Conservation (phyloP, 1,140 invertebrate species). For the Lepidurus packardi region DNA sequence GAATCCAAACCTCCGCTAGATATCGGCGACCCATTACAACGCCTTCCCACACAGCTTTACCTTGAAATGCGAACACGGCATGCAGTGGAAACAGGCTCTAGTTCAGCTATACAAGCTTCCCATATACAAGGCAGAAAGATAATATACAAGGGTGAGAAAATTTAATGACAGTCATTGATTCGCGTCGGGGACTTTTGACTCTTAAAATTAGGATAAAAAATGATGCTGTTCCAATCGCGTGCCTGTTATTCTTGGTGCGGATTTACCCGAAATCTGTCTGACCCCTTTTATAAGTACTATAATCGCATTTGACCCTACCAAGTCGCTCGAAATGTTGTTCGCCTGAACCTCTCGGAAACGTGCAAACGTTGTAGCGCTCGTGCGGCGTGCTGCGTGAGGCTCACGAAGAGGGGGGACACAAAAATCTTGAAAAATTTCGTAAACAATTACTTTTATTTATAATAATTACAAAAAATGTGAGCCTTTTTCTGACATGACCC, state of each 20-base stretch:
- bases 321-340: too few relatives aligned
- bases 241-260: too few relatives aligned
- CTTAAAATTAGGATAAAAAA: background rate
- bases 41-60: background rate
- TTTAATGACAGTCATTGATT: constrained; percentile 16
- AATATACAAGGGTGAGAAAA: background rate
- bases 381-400: too few relatives aligned
- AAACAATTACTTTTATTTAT: background rate
- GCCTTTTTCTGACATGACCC: background rate
- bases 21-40: background rate
- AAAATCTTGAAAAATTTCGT: background rate
- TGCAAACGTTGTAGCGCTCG: too few relatives aligned
- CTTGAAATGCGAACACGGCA: background rate
- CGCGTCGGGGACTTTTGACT: background rate
- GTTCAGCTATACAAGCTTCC: background rate
- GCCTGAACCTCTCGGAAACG: too few relatives aligned
- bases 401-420: too few relatives aligned
- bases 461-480: background rate
- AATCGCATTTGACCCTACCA: too few relatives aligned
- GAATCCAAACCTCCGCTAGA: background rate
- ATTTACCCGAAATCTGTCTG: background rate
- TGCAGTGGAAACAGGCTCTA: background rate
- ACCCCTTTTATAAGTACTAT: too few relatives aligned
- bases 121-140: background rate
- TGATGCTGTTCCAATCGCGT: background rate